Evolutionary conservation across 2,797 vertebrate genomes (phyloP).

Genomic region (Characodon lateralis): DNA sequence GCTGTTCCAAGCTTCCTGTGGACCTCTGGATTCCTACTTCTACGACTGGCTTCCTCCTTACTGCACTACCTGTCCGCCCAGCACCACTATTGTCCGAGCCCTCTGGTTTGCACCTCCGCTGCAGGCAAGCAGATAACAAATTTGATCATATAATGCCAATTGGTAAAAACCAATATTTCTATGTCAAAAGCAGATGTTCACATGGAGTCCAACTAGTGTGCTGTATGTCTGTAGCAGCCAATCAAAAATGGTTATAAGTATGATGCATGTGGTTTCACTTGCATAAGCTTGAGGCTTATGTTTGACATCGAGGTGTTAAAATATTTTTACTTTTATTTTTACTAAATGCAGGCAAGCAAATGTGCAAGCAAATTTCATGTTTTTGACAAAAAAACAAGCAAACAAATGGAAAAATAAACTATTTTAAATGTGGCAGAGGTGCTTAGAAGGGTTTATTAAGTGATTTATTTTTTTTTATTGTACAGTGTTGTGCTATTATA

Average conservation of each 20-base stretch:
- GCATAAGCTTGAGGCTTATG: not conserved
- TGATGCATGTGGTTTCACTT: not conserved
- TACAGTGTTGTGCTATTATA: not conserved
- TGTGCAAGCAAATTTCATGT: not conserved
- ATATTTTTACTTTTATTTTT: conserved; percentile 7
- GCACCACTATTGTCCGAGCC: too few relatives aligned
- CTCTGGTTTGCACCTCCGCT: too few relatives aligned
- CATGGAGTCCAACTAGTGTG: not conserved
- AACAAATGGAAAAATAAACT: not conserved
- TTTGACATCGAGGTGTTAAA: conserved; percentile 9
- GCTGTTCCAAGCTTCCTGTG: too few relatives aligned
- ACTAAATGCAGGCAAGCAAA: too few relatives aligned
- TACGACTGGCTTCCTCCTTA: too few relatives aligned
- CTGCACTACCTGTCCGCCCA: too few relatives aligned
- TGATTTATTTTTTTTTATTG: not conserved
- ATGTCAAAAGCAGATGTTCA: not conserved
- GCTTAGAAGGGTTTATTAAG: too few relatives aligned
- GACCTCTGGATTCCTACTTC: too few relatives aligned
- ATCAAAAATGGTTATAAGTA: not conserved
- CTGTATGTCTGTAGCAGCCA: not conserved
- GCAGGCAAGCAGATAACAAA: not conserved
- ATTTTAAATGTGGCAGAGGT: not conserved
- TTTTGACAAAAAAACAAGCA: not conserved
- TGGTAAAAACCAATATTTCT: not conserved
- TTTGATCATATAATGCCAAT: not conserved